A percentile compares a stretch with the other conserved stretches of the same genome.
Conservation (phyloP, 2,888 invertebrate species). For the Macaria liturata region DNA sequence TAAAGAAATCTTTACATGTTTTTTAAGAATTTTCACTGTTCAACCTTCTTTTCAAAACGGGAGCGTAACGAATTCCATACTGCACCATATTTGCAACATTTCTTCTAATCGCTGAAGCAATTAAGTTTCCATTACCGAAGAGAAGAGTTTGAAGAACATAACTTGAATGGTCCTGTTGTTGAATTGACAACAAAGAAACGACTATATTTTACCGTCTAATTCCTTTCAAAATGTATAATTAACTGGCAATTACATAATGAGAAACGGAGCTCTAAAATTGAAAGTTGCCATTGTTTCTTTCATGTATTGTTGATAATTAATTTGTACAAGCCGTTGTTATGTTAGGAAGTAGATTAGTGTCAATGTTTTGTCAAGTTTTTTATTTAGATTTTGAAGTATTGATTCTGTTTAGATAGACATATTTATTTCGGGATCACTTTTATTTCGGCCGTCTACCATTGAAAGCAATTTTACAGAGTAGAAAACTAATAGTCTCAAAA, state of each 20-base stretch:
- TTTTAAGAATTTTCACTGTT: no score
- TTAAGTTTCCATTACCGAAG: conserved; percentile 54
- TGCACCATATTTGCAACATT: conserved; percentile 26
- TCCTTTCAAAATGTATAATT: conserved; percentile 25
- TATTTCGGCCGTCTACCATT: no score
- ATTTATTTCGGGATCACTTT: no score
- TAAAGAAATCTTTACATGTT: no score
- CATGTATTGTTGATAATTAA: conserved; percentile 23
- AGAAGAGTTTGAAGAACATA: conserved; percentile 23
- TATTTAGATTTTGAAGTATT: no score
- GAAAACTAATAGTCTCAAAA: no score
- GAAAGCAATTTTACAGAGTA: no score
- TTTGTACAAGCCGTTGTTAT: conserved; percentile 16
- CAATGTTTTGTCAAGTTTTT: no score
- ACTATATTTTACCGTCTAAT: conserved; percentile 30
- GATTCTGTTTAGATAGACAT: no score
- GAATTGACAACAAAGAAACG: conserved; percentile 36
- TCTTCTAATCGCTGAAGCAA: conserved; percentile 44
- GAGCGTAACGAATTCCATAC: conserved; percentile 22
- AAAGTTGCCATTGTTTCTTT: conserved; percentile 33
- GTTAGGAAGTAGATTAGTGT: conserved; percentile 29
- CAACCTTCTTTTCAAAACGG: conserved; percentile 8
- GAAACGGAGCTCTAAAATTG: conserved; percentile 26
- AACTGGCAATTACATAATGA: conserved; percentile 29
- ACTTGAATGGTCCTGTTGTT: conserved; percentile 29